Base-by-base conservation (phyloP, 2,888 invertebrate species). In the Cecidostiba fungosa region DNA sequence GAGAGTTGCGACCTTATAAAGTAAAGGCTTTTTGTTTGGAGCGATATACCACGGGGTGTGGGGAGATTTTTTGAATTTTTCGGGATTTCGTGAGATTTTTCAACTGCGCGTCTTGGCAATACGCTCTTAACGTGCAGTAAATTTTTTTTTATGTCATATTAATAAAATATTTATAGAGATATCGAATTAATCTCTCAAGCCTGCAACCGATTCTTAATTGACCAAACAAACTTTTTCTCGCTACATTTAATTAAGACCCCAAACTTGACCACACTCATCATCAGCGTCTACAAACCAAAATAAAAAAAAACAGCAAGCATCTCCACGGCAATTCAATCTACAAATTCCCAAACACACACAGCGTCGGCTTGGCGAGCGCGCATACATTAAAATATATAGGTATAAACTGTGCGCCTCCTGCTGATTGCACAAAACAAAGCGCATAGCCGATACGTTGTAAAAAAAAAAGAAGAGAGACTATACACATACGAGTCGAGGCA, bases 181-280 rank as follows among this genome's bases (percentile, higher is more conserved):
- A 12, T 12, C 39, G 10, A 10, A 43, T 39, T 39, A 1, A 39
- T 43, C 54, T 54, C 54, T 54, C 4, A 16, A 16, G 2, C 16
- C 59, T 23, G 8, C 4, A 59, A 14, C 26, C 0, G 39, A 12
- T 66, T 10, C 16, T 74, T 74, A 50, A 26, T 66, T 36, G 10
- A 43, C 14, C 26, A 10, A 36, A 82, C 76, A 77, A 62, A 74
- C 62, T 73, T 84, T 78, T 78, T 84, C 62, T 73, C 74, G 2
- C 78, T 29, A 36, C 73, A 66, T 62, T n/a, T 74, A 84, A 84
- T 78, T 73, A 78, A 84, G 84, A 47, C n/a, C 6, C 16, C 62
- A 3, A 19, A 39, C n/a, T 39, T 66, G 12, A 26, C 23, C n/a
- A 29, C 54, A 19, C 26, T 8, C 62, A 10, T 26, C 62, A 23